Percentiles rank a stretch among this genome's conserved stretches.
Evolutionary conservation across 2,797 vertebrate genomes (phyloP).

Genomic region (Xiphophorus birchmanni): DNA sequence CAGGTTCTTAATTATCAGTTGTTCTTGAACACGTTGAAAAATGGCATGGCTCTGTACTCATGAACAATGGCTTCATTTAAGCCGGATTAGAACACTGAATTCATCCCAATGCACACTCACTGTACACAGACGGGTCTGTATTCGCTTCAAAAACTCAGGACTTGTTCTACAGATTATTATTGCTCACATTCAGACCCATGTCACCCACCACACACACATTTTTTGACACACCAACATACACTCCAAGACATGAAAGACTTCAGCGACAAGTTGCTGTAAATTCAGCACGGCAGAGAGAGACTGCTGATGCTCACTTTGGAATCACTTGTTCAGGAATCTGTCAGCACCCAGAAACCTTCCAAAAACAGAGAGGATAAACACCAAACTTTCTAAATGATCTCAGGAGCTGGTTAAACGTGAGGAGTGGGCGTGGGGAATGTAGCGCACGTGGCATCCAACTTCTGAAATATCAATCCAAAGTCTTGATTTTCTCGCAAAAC

Average conservation of each 20-base stretch:
- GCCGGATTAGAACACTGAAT: neutral
- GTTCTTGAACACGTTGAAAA: neutral
- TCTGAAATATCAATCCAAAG: neutral
- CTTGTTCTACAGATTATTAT: neutral
- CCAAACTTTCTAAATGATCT: neutral
- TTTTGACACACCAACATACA: neutral
- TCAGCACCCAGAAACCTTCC: neutral
- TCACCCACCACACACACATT: neutral
- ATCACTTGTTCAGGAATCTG: slow-evolving; percentile 9
- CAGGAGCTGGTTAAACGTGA: neutral
- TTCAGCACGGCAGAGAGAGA: neutral
- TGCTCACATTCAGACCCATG: neutral
- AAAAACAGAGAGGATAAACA: neutral
- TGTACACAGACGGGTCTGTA: neutral
- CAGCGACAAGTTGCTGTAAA: slow-evolving; percentile 11
- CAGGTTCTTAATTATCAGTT: no score
- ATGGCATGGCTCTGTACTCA: neutral
- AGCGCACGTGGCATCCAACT: neutral
- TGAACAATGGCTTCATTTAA: no score
- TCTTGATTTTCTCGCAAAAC: neutral
- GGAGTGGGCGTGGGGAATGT: neutral
- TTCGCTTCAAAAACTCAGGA: neutral
- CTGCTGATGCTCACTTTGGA: slow-evolving; percentile 19
- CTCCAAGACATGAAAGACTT: neutral
- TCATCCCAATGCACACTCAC: neutral